A percentile compares a stretch with the other conserved stretches of the same genome.
These are phyloP conservation scores for Anolis apletophallus DNA, from an alignment of 2,797 vertebrate species.

Conservation along the genomic window DNA sequence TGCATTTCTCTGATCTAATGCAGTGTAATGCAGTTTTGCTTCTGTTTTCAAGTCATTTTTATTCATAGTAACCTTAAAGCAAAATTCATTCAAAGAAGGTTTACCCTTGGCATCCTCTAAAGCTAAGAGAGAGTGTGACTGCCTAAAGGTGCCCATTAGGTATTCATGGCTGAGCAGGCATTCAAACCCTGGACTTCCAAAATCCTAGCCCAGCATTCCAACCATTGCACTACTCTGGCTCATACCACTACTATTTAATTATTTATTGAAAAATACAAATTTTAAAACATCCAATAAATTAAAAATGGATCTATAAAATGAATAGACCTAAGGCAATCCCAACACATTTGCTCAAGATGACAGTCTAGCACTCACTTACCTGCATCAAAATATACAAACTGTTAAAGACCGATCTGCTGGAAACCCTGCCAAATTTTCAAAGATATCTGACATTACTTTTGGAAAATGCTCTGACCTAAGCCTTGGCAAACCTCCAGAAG, in stretches of 20 bases:
- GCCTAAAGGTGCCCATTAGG: too few species aligned
- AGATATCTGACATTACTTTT: slow-evolving; percentile 13
- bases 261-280: background rate
- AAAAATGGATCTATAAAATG: background rate
- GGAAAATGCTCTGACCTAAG: slow-evolving; percentile 18
- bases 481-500: slow-evolving; percentile 1
- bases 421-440: slow-evolving; percentile 19
- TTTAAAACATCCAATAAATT: background rate
- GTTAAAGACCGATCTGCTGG: background rate
- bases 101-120: too few species aligned
- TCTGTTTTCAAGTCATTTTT: too few species aligned
- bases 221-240: too few species aligned
- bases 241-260: too few species aligned
- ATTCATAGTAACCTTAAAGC: too few species aligned
- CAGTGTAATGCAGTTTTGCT: background rate
- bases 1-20: background rate
- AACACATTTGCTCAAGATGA: background rate
- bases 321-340: background rate
- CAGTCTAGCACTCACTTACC: background rate
- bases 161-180: too few species aligned
- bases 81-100: too few species aligned
- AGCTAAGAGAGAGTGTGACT: too few species aligned
- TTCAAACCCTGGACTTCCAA: too few species aligned
- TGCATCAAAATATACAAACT: background rate
- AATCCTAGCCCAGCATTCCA: too few species aligned